Base-by-base conservation (phyloP, 2,888 invertebrate genomes). In the Drosophila birchii region DNA sequence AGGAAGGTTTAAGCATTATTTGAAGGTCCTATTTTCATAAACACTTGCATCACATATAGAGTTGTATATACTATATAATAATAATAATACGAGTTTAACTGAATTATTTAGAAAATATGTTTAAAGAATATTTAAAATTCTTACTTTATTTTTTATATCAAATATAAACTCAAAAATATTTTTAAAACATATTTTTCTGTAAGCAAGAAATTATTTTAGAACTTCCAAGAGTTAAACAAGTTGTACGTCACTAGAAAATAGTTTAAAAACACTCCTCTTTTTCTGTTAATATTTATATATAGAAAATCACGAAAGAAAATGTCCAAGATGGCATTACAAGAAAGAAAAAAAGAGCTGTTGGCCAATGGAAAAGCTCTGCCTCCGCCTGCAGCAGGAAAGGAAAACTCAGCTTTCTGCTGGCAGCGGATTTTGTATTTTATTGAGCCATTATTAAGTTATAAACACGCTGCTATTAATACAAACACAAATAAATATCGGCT, bases 381-480 rank as follows among this genome's bases (percentile, higher is more conserved):
- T 56, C 41, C 36, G 68, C 75, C 69, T 53, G 62, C 55, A 47
- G 86, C 68, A 87, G 77, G 75, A 86, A 82, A 69, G 78, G 85
- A 82, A 82, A 83, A 83, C 86, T 70, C 72, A 0, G 34, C 34
- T 59, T 49, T 53, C 45, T 51, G 54, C 29, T 47, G 53, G 38
- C 32, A 47, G 47, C 44, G 49, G 47, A 64, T 57, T 59, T 57
- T 23, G 81, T 85, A 78, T 89, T 86, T 86, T 86, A 86, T 86
- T 89, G 89, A 86, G 86, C 89, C 86, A 89, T 86, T 86, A 87
- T 87, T 87, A 88, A 87, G 86, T 87, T 87, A 87, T 87, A 87
- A 86, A 88, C 86, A 86, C 78, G 88, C 78, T 81, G 83, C 77
- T 86, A 85, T 89, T 87, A 88, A 83, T 86, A 86, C 81, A 80